Base-by-base conservation (phyloP, 2,113 vertebrate species). In the Balaeniceps rex region DNA sequence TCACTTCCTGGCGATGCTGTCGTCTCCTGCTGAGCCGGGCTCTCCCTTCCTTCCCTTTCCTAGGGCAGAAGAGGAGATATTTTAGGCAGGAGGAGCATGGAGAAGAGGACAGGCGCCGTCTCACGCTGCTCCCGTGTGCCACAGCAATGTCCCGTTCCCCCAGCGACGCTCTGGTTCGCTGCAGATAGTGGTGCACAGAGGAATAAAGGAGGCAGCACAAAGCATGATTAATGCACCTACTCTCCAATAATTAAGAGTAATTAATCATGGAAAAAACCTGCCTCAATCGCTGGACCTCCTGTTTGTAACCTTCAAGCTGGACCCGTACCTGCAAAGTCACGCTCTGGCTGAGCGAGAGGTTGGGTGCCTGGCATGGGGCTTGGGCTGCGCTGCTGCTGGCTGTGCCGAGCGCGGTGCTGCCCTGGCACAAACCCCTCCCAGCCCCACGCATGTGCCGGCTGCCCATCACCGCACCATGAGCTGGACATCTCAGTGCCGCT, bases 1-100 rank as follows among this genome's bases (percentile, higher is more conserved):
- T 44, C 64, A 29, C 29, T 36, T 65, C 26, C 0, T 1, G 4
- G 28, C 0, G 1, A 46, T 12, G 36, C 31, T 36, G 25, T 2
- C 1, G 0, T 5, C 28, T 17, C 54, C 58, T 31, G 47, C 31
- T 18, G 61, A 57, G 28, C 26, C 3, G 2, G 18, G 5, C 8
- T 63, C 25, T 65, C 34, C 46, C 8, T 36, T 14, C 54, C 14
- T 34, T 18, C 65, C 21, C 16, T 15, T 38, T 68, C 21, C 66
- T 7, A 6, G 19, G 42, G 31, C 34, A 46, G 79, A 23, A 10
- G 9, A 17, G 66, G 51, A 49, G 57, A 4, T 10, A 0, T 12
- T 51, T n/a, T 5, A 4, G 49, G 75, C 58, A 46, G 74, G 14
- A 85, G 42, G 61, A 12, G 17, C 9, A 38, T 38, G 68, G 57